phyloP scores from a whole-genome alignment of 2,113 vertebrate species.

The Cheirogaleus medius region DNA sequence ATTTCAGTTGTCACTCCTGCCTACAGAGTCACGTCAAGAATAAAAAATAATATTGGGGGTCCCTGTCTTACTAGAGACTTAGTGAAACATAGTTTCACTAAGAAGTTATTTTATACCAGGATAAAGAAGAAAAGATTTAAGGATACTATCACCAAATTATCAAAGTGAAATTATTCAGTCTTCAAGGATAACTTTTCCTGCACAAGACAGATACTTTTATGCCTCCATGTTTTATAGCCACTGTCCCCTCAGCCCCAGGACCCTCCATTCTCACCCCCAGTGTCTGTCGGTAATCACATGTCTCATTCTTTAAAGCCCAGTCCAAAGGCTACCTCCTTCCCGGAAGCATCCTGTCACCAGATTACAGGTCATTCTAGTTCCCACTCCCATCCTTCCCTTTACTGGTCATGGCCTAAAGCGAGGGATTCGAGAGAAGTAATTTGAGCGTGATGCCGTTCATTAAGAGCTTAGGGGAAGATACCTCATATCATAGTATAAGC shows the following conservation, averaged over 20 bases:
- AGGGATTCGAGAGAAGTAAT: not conserved
- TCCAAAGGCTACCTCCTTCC: not conserved
- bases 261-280: not conserved
- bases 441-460: not conserved
- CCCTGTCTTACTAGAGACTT: not conserved
- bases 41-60: not conserved
- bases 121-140: conserved; percentile 14
- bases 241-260: not conserved
- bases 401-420: not conserved
- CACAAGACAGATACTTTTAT: not conserved
- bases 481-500: not conserved
- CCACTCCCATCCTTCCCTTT: not conserved
- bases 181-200: not conserved
- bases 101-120: not conserved
- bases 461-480: not conserved
- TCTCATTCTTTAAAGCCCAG: not conserved
- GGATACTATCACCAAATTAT: not conserved
- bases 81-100: conserved; percentile 46
- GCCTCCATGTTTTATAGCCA: not conserved
- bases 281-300: not conserved
- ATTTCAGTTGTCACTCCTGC: conserved; percentile 41
- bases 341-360: not conserved
- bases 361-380: not conserved
- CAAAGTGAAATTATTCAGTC: not conserved
- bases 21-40: conserved; percentile 25